phyloP scores from a whole-genome alignment of 64 coral and sea anemone species.

The Montipora cactus region DNA sequence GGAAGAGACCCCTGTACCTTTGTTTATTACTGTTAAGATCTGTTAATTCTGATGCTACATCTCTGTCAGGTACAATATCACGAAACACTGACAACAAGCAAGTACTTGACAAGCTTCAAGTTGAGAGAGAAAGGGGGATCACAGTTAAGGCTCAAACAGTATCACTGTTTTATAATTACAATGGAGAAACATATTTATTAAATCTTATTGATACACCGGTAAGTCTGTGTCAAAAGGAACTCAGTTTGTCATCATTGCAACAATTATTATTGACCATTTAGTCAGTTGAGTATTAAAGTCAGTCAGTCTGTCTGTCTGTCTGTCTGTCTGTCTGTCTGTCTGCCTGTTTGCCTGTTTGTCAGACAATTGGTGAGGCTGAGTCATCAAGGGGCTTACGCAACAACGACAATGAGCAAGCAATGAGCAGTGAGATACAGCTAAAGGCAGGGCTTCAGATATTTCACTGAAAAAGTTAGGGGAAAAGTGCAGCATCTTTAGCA shows the following conservation, averaged over 20 bases:
- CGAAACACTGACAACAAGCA: slow-evolving; percentile 86
- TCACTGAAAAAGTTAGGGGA: too few relatives aligned
- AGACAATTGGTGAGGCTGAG: neutral
- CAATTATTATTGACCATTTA: neutral
- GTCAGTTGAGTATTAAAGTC: neutral
- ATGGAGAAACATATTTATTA: slow-evolving; percentile 85
- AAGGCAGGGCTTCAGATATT: too few relatives aligned
- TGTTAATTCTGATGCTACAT: too few relatives aligned
- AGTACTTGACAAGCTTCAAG: slow-evolving; percentile 98
- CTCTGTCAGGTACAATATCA: slow-evolving; percentile 86
- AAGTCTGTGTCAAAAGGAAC: slow-evolving; percentile 27
- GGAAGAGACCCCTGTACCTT: too few relatives aligned
- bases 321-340: neutral
- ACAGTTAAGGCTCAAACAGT: slow-evolving; percentile 99
- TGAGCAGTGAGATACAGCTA: too few relatives aligned
- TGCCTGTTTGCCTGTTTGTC: neutral
- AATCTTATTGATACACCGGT: slow-evolving; percentile 99
- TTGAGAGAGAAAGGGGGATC: slow-evolving; percentile 98
- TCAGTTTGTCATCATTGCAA: neutral
- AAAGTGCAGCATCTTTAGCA: too few relatives aligned
- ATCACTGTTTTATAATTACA: slow-evolving; percentile 85
- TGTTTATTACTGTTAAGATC: too few relatives aligned
- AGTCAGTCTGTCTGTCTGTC: neutral
- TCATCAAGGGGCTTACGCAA: too few relatives aligned
- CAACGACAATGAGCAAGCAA: too few relatives aligned